Evolutionary conservation across 2,113 vertebrate genomes (phyloP).

Genomic region (Corythornis cristatus): DNA sequence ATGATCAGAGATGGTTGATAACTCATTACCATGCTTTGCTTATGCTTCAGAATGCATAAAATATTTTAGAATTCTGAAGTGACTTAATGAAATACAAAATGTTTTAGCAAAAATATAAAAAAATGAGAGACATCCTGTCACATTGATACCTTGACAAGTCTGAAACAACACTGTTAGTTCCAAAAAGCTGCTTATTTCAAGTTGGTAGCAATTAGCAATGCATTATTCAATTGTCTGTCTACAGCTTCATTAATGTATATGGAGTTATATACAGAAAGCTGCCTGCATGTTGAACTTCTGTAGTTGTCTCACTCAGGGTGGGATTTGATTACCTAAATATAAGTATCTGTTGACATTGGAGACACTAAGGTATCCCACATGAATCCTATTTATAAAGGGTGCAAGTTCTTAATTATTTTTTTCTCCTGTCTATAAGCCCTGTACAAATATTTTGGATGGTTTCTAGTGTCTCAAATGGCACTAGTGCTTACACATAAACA

Average conservation of each 20-base stretch:
- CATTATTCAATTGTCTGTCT: background rate
- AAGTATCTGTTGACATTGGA: background rate
- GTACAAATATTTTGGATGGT: background rate
- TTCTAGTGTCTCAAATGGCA: background rate
- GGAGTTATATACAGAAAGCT: background rate
- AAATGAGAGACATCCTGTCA: background rate
- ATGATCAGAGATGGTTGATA: background rate
- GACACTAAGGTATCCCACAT: background rate
- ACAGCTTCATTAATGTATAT: background rate
- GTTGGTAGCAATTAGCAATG: background rate
- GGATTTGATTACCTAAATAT: background rate
- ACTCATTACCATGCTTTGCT: background rate
- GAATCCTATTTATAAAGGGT: background rate
- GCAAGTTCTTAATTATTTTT: background rate
- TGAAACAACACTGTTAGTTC: background rate
- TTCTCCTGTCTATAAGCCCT: background rate
- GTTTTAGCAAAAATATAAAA: background rate
- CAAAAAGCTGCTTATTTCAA: background rate
- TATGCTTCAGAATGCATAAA: background rate
- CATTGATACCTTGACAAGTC: background rate
- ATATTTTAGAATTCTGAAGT: background rate
- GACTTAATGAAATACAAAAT: background rate
- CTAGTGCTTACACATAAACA: background rate
- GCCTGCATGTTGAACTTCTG: background rate
- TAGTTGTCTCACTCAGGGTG: background rate